A percentile compares a stretch with the other conserved stretches of the same genome.
Conservation (phyloP, 2,797 vertebrate species). For the Rhincodon typus region DNA sequence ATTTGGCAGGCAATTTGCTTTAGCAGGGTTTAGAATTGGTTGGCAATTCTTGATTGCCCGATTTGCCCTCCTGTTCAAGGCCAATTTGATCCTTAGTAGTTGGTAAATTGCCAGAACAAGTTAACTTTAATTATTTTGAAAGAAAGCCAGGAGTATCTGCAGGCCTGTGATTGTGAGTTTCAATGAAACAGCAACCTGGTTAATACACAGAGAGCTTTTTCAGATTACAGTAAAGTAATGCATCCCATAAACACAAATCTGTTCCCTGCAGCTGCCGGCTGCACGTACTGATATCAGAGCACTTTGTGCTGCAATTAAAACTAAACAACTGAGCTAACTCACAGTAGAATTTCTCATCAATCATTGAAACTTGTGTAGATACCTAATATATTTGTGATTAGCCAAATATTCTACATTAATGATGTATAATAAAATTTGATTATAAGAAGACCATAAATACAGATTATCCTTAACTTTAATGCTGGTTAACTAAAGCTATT, state of each 20-base stretch:
- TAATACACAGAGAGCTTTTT: neutral
- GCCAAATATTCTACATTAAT: neutral
- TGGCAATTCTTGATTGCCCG: neutral
- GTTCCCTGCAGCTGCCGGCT: neutral
- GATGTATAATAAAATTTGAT: neutral
- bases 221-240: neutral
- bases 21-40: neutral
- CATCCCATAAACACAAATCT: conserved; percentile 9
- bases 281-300: neutral
- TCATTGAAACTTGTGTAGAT: neutral
- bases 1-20: neutral
- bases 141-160: neutral
- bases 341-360: neutral
- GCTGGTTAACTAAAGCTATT: neutral
- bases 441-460: neutral
- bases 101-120: neutral
- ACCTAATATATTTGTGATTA: conserved; percentile 3
- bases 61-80: neutral
- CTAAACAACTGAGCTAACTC: neutral
- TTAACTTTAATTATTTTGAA: conserved; percentile 14
- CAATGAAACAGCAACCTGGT: neutral
- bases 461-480: neutral
- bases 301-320: neutral
- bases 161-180: neutral
- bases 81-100: neutral